phyloP scores from a whole-genome alignment of 92 coral and sea anemone genomes.

The Phenganax subtilis region DNA sequence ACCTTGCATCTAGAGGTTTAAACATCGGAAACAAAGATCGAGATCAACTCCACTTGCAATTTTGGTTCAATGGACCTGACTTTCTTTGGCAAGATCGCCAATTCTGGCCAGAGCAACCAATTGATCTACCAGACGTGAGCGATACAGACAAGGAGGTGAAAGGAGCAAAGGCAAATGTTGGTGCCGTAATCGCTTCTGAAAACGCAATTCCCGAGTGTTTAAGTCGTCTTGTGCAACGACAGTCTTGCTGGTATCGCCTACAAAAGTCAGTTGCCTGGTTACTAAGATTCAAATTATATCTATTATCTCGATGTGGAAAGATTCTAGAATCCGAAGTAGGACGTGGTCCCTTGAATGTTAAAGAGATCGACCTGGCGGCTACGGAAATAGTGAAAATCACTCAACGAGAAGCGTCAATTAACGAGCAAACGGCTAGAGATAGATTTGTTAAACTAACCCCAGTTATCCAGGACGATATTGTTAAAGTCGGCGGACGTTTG shows the following conservation, averaged over 20 bases:
- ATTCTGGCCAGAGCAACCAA: slow-evolving; percentile 30
- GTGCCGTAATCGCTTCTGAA: background rate
- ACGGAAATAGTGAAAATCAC: background rate
- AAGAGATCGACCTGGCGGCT: background rate
- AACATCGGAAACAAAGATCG: background rate
- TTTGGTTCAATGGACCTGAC: slow-evolving; percentile 25
- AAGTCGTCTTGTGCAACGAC: slow-evolving; percentile 16
- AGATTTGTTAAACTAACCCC: background rate
- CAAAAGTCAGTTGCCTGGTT: slow-evolving; percentile 21
- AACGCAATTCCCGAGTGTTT: slow-evolving; percentile 6
- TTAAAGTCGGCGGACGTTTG: background rate
- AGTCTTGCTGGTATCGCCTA: slow-evolving; percentile 9
- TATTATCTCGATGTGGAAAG: slow-evolving; percentile 6
- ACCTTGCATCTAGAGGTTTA: slow-evolving; percentile 28
- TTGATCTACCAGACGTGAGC: slow-evolving; percentile 18
- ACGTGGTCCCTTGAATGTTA: background rate
- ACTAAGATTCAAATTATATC: slow-evolving; percentile 9
- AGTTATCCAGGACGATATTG: background rate
- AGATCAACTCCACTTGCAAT: background rate
- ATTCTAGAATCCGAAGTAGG: background rate
- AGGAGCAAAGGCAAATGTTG: background rate
- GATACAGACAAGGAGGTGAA: slow-evolving; percentile 20
- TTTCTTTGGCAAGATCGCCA: slow-evolving; percentile 15
- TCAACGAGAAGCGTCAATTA: background rate
- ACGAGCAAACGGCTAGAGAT: background rate